Base-by-base conservation (phyloP, 2,113 vertebrate species). In the Oreochromis aureus region DNA sequence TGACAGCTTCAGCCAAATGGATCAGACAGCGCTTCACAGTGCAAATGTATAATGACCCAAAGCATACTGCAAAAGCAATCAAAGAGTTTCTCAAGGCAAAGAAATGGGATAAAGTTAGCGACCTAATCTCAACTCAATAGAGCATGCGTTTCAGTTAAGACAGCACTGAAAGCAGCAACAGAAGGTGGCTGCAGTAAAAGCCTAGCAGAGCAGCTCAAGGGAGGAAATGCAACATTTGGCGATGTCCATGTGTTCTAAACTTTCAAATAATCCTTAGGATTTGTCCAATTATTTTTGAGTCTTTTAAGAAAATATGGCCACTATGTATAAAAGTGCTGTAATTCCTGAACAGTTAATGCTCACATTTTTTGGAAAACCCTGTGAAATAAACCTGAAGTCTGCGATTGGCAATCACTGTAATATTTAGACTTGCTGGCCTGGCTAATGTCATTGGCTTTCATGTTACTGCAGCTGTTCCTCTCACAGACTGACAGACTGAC, bases 201-300 rank as follows among this genome's bases (percentile, higher is more conserved):
- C 3, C 3, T 71, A 44, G 66, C 66, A 71, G 66, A 71, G 66
- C 36, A 1, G n/a, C 36, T 44, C 66, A 71, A 44, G n/a, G 12
- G 36, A 1, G 66, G 36, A 44, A 44, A 71, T 3, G 7, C 66
- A 71, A 15, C 36, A 71, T 71, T 24, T 66, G 61, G 61, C 10
- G 7, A 66, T 39, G 61, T 39, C 34, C 34, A 66, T 22, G 61
- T 36, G 61, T 39, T 66, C 61, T 39, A 66, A 12, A 66, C 61
- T 39, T 63, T 11, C 9, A 63, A 34, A 34, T 10, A 19, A 63
- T 6, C 0, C 2, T 34, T 3, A 0, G 51, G 9, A n/a, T 54
- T 54, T 54, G 2, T 54, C 53, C 53, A 54, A 2, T n/a, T 54
- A 54, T 24, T 6, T 34, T 61, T 34, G 2, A 63, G 59, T 63